Evolutionary conservation across 2,113 vertebrate genomes (phyloP), one percentile per base, ranked within the genome.

Genomic region (Riparia riparia): DNA sequence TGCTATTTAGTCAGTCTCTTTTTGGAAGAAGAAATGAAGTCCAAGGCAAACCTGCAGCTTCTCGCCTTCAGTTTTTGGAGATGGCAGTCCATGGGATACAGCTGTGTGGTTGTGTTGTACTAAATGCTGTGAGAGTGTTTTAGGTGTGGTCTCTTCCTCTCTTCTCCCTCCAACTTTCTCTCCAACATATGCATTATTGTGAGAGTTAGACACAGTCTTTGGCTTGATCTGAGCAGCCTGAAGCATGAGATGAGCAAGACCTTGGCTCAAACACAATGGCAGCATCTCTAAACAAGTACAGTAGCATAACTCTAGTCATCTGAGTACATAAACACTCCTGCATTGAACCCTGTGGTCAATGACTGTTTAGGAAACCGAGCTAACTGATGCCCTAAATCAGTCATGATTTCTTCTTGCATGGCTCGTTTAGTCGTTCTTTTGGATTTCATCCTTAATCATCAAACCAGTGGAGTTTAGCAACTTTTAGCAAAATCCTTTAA

Each of bases 401-500:
- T 63, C 20, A 24, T 44, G 32, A 73, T 70, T 93, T 83, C 42
- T 77, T 28, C 39, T 70, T 53, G 7, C 41, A 16, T 24, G 63
- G 39, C 32, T 90, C 29, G 12, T 32, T 82, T 64, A 37, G 34
- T 31, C 1, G 0, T 11, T 41, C 39, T 65, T 78, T 60, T 69
- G 32, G 4, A 44, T 85, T 79, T 85, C 51, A 68, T 50, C 18
- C 45, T 95, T 72, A 93, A 68, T 68, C 73, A 89, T 50, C 17
- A 63, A 77, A 51, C 9, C 49, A 60, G 26, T 15, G 66, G 66
- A 89, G 11, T 68, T 96, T 72, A 92, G 45, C 11, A 77, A 69
- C 22, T 63, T 50, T 54, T 25, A 56, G 7, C 17, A 85, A 97
- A 97, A 95, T 89, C 42, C 51, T 82, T 96, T 92, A 64, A 61